phyloP scores from a whole-genome alignment of 2,797 vertebrate genomes.

The Setipinna tenuifilis region DNA sequence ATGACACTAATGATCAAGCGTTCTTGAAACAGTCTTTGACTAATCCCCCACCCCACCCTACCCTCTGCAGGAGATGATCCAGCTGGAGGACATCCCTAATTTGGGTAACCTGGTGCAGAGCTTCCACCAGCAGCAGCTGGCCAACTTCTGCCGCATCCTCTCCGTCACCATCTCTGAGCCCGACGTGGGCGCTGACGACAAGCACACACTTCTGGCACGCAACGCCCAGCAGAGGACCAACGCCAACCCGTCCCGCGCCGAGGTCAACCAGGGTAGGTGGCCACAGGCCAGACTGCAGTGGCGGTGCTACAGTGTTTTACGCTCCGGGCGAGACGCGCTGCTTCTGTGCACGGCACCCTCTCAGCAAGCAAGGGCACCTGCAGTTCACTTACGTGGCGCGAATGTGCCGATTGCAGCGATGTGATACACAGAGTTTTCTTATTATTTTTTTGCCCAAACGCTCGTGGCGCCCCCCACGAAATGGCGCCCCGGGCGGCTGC shows the following conservation, averaged over 20 bases:
- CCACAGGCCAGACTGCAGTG: background rate
- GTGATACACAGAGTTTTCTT: too few relatives aligned
- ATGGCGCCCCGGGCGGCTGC: too few relatives aligned
- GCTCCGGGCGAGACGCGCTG: too few relatives aligned
- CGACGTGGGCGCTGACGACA: constrained; percentile 93
- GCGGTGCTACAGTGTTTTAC: too few relatives aligned
- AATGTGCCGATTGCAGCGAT: too few relatives aligned
- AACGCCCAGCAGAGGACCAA: constrained; percentile 94
- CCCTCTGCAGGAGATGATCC: constrained; percentile 89
- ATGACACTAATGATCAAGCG: too few relatives aligned
- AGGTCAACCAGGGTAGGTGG: constrained; percentile 91
- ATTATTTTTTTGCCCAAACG: too few relatives aligned
- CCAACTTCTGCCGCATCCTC: constrained; percentile 97
- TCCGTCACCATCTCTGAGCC: constrained; percentile 98
- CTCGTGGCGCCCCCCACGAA: too few relatives aligned
- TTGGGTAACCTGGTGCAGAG: constrained; percentile 91
- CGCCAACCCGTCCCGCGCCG: constrained; percentile 87
- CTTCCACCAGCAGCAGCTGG: constrained; percentile 97
- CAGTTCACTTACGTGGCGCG: too few relatives aligned
- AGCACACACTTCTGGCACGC: constrained; percentile 95
- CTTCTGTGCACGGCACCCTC: too few relatives aligned
- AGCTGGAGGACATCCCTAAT: constrained; percentile 94
- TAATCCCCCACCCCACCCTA: background rate
- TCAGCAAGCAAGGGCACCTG: too few relatives aligned
- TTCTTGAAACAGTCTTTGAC: too few relatives aligned